Evolutionary conservation across 2,113 vertebrate species (phyloP), one percentile per base, ranked within the genome.

Genomic region (Otus sunia): DNA sequence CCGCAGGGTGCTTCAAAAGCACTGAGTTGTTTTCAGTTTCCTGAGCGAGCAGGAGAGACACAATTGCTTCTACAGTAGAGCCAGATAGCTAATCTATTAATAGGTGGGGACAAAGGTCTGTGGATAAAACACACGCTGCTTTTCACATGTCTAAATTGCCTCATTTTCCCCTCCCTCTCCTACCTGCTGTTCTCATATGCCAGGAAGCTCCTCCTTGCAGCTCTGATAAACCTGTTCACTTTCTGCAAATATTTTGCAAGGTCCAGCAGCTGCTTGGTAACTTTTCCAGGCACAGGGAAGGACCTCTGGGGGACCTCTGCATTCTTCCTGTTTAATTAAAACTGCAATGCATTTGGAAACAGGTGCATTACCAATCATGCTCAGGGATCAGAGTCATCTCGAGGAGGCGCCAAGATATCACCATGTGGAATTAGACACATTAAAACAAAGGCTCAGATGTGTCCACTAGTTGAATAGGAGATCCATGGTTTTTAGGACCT

Each of bases 311-410:
- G 71, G 53, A 81, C 12, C 27, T 5, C 68, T 56, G 22, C 45
- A 63, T 88, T 86, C 27, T 68, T 94, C 73, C 92, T 76, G 34
- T 86, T 95, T 88, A 62, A 92, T 86, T 86, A 84, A 79, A 88
- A 50, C 15, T 7, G 19, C 77, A n/a, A 75, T 86, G 77, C 19
- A 19, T 74, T 82, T 96, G 73, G 91, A 88, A 90, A 66, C 1
- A 21, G 37, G 43, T 8, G 15, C 43, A 17, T 45, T 45, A 45
- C 43, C 43, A 45, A 45, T 45, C 43, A 45, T 23, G 39, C 26
- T 90, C 43, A 17, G 34, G 32, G 52, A n/a, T 62, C 74, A 76
- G 43, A 71, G 37, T 45, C 5, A 1, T 69, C 63, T 69, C 5
- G 1, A 92, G 80, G 49, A 76, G 39, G 25, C 15, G 19, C 73